Evolutionary conservation across 2,888 invertebrate species (phyloP).

Genomic region (Lepidochrysops patricia): DNA sequence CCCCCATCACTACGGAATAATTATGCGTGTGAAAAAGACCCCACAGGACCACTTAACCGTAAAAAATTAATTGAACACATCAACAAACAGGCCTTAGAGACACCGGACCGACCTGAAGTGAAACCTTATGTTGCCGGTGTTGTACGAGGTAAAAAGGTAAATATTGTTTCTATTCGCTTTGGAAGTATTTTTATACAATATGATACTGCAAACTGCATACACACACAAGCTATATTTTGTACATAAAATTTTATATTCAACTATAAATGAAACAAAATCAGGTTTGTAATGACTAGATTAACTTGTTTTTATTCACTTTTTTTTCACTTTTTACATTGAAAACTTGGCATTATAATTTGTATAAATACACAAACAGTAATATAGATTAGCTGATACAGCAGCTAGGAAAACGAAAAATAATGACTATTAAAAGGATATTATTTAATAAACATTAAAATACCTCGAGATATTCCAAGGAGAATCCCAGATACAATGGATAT

Average conservation of each 20-base stretch:
- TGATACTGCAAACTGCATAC: background rate
- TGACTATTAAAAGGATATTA: too few relatives aligned
- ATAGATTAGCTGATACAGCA: too few relatives aligned
- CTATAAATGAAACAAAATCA: too few relatives aligned
- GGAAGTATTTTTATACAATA: background rate
- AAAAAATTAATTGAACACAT: slow-evolving; percentile 96
- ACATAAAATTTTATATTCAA: too few relatives aligned
- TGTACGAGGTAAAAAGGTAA: slow-evolving; percentile 91
- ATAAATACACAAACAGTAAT: too few relatives aligned
- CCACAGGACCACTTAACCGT: slow-evolving; percentile 96
- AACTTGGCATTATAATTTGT: background rate
- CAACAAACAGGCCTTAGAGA: slow-evolving; percentile 98
- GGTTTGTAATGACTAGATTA: background rate
- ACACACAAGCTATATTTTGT: too few relatives aligned
- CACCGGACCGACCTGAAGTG: slow-evolving; percentile 96
- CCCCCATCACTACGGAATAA: slow-evolving; percentile 96
- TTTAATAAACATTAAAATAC: too few relatives aligned
- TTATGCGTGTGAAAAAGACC: slow-evolving; percentile 95
- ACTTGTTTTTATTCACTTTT: background rate
- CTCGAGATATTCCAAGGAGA: too few relatives aligned
- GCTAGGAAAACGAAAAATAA: too few relatives aligned
- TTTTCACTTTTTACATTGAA: too few relatives aligned
- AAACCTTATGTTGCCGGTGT: slow-evolving; percentile 95
- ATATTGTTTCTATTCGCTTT: slow-evolving; percentile 17
- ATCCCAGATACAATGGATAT: too few relatives aligned